A percentile compares a stretch with the other conserved stretches of the same genome.
Evolutionary conservation across 2,797 vertebrate species (phyloP).

Genomic region (Acanthis flammea): DNA sequence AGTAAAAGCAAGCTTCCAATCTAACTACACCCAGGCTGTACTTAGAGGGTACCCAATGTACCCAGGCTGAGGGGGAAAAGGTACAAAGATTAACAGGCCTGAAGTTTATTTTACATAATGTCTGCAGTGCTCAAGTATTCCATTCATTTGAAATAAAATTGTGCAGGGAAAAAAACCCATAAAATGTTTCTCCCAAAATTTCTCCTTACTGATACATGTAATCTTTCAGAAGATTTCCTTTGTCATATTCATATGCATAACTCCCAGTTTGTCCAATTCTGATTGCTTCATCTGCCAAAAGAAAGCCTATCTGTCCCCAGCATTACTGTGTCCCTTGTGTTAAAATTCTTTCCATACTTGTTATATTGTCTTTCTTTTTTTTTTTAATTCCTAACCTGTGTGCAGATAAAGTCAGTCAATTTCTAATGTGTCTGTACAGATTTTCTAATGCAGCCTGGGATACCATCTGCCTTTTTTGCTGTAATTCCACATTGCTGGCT

Average conservation of each 20-base stretch:
- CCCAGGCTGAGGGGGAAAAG: neutral
- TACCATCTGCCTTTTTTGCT: neutral
- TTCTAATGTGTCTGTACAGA: neutral
- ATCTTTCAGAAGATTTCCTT: neutral
- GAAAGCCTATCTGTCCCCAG: neutral
- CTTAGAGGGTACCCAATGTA: neutral
- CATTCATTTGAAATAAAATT: neutral
- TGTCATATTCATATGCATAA: neutral
- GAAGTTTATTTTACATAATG: neutral
- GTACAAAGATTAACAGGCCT: neutral
- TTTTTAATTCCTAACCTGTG: neutral
- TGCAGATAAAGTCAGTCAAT: neutral
- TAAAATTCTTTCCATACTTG: neutral
- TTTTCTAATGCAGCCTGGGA: neutral
- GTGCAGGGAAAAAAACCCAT: neutral
- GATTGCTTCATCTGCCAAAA: neutral
- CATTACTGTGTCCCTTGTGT: rapidly evolving
- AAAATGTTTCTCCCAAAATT: neutral
- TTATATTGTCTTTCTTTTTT: neutral
- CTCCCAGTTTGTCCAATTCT: neutral
- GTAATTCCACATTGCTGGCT: neutral
- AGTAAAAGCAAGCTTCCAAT: neutral
- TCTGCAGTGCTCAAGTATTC: neutral
- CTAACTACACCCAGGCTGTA: neutral
- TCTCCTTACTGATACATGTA: neutral